Base-by-base conservation (phyloP, 2,888 invertebrate genomes). In the Melanostoma mellinum region DNA sequence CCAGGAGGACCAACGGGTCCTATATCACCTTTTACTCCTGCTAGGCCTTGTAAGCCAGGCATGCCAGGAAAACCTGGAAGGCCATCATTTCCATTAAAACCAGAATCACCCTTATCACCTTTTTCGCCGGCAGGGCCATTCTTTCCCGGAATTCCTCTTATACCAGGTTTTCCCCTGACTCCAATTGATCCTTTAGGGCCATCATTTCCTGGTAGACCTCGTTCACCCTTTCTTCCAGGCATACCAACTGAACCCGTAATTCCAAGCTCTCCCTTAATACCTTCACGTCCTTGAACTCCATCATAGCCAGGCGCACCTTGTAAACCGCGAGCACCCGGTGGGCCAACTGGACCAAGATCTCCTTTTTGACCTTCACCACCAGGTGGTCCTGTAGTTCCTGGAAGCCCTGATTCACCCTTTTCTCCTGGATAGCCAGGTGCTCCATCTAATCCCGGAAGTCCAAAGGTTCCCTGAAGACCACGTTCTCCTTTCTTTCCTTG, bases 171-270 rank as follows among this genome's bases (percentile, higher is more conserved):
- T 85, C 95, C 95, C 87, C 93, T 92, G 20, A 92, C 90, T 52
- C 95, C 95, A 42, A 93, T 92, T 85, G 93, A 94, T 84, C 96
- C 96, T 89, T 94, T 95, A 0, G 92, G 92, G 5, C 95, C 95
- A 86, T 95, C 94, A 36, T 93, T 92, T 35, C 97, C 97, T 58
- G 92, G 91, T 58, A 92, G 92, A 36, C 96, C 97, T 4, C 92
- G 91, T 77, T 96, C 95, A 20, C 93, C 93, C 75, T 91, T 91
- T 3, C 87, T 87, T n/a, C 93, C 93, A 68, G 91, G 90, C 88
- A 90, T 89, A 44, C 93, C 93, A 42, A 91, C 89, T 5, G 90
- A 82, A 8, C 93, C 93, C n/a, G 91, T 88, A 55, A 86, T 87
- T n/a, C 94, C 94, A 55, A 89, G 90, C 68, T 93, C 92, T 55